A percentile compares a stretch with the other conserved stretches of the same genome.
These are phyloP conservation scores for Rhabdornis inornatus DNA, from an alignment of 2,113 vertebrate genomes.

Conservation along the genomic window DNA sequence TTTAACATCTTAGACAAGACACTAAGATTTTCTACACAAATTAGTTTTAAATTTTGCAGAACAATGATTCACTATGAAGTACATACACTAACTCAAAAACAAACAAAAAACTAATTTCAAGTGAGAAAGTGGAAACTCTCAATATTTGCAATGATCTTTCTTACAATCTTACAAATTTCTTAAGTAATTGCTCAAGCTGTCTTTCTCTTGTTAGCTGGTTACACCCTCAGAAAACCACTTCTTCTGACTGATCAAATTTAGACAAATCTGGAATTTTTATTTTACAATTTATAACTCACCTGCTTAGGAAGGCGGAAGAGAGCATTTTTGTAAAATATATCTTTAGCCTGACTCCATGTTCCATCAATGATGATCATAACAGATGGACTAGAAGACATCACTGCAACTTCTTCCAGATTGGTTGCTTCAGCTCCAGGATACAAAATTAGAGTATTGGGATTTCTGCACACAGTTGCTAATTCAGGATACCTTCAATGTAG, in stretches of 20 bases:
- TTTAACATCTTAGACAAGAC: background rate
- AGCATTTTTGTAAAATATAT: conserved; percentile 94
- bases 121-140: background rate
- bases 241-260: background rate
- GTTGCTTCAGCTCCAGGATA: conserved; percentile 89
- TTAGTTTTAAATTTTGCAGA: background rate
- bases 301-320: conserved; percentile 91
- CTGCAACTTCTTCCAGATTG: conserved; percentile 82
- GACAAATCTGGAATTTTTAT: background rate
- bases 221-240: background rate
- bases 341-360: conserved; percentile 98
- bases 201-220: background rate
- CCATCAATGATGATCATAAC: conserved; percentile 93
- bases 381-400: conserved; percentile 68
- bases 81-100: background rate
- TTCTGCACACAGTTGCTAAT: conserved; percentile 85
- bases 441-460: conserved; percentile 83
- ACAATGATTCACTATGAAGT: background rate
- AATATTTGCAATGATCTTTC: background rate
- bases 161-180: background rate
- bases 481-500: conserved; percentile 83
- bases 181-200: background rate
- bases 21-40: background rate
- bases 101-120: background rate
- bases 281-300: conserved; percentile 68